phyloP scores from a whole-genome alignment of 2,113 vertebrate genomes.

The Myotis lucifugus region DNA sequence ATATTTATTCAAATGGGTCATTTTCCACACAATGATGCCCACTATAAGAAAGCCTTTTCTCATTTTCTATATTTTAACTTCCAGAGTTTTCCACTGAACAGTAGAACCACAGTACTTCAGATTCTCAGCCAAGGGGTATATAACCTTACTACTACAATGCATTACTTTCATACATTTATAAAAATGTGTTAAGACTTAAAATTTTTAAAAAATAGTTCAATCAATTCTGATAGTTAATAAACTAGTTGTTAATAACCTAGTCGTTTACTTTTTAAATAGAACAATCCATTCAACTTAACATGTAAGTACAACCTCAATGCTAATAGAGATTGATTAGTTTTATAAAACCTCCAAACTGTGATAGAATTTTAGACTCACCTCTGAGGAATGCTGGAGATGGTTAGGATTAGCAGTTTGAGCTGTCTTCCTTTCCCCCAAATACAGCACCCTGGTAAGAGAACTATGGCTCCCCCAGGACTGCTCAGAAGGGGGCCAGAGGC shows the following conservation, averaged over 20 bases:
- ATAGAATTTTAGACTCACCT: conserved; percentile 58
- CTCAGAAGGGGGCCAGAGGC: conserved; percentile 30
- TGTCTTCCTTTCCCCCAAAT: not conserved
- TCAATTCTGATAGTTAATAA: conserved; percentile 75
- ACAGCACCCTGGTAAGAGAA: conserved; percentile 56
- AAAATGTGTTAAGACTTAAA: conserved; percentile 75
- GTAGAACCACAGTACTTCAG: conserved; percentile 68
- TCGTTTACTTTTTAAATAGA: conserved; percentile 64
- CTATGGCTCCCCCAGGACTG: conserved; percentile 56
- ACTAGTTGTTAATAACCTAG: conserved; percentile 73
- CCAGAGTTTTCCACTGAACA: conserved; percentile 71
- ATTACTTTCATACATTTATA: conserved; percentile 70
- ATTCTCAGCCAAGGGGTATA: conserved; percentile 73
- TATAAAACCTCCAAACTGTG: conserved; percentile 31
- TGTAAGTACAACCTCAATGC: conserved; percentile 60
- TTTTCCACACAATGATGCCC: conserved; percentile 55
- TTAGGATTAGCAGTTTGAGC: conserved; percentile 53
- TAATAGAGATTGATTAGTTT: conserved; percentile 60
- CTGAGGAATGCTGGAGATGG: conserved; percentile 39
- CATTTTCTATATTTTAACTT: conserved; percentile 65
- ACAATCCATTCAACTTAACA: conserved; percentile 62
- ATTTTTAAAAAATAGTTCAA: conserved; percentile 62
- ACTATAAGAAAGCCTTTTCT: conserved; percentile 45
- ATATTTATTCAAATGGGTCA: conserved; percentile 41
- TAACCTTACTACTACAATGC: conserved; percentile 75